Percentiles rank a stretch among this genome's conserved stretches.
These are phyloP conservation scores for Mylabris phalerata DNA, from an alignment of 1,140 invertebrate species.

Conservation along the genomic window DNA sequence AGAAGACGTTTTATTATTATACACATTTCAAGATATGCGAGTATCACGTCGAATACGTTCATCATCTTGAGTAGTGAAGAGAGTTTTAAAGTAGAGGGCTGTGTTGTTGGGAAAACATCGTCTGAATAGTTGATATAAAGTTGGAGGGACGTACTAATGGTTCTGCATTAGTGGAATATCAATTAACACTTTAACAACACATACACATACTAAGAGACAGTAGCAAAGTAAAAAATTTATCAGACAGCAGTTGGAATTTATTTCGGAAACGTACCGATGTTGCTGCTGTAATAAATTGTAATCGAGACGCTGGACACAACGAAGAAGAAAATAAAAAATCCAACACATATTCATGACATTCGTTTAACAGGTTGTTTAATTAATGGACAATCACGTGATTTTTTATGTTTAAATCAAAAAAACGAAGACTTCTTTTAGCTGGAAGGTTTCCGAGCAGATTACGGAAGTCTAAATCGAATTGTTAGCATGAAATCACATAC, in stretches of 20 bases:
- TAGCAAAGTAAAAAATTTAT: background rate
- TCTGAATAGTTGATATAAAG: conserved; percentile 9
- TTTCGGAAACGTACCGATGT: background rate
- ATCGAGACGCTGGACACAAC: no score
- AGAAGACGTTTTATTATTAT: background rate
- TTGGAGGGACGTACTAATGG: conserved; percentile 8
- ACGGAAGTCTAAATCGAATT: no score
- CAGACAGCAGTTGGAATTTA: background rate
- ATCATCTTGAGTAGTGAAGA: conserved; percentile 8
- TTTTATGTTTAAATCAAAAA: conserved; percentile 1
- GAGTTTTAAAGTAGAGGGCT: conserved; percentile 1
- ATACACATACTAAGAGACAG: background rate
- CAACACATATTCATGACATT: no score
- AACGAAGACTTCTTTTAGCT: background rate
- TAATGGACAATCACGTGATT: background rate
- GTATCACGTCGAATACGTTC: conserved; percentile 18
- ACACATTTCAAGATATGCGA: conserved; percentile 4
- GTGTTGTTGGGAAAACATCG: background rate
- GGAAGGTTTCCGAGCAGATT: no score
- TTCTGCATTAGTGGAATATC: conserved; percentile 14
- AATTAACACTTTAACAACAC: conserved; percentile 16
- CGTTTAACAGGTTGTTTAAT: conserved; percentile 2
- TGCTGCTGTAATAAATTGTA: no score
- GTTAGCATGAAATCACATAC: no score
- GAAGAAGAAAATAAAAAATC: no score